phyloP scores from a whole-genome alignment of 1,140 invertebrate genomes.

The Drosophila kurseongensis region DNA sequence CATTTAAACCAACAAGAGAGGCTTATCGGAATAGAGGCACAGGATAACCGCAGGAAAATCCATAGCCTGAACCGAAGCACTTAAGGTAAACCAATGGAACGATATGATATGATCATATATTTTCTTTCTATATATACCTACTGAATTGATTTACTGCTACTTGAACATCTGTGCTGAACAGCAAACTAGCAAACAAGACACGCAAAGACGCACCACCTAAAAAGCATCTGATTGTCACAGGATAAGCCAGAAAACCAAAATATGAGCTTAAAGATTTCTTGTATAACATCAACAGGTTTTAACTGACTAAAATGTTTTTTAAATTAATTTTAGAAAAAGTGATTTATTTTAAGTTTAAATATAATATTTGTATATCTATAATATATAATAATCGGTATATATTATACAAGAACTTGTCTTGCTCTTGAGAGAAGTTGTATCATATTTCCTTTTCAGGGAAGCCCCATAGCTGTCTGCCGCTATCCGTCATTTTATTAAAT shows the following conservation, averaged over 20 bases:
- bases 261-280: background rate
- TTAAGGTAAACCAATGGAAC: conserved; percentile 9
- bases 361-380: background rate
- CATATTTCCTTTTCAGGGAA: background rate
- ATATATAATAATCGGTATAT: background rate
- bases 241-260: background rate
- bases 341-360: background rate
- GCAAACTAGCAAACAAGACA: conserved; percentile 35
- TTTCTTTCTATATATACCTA: conserved; percentile 8
- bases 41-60: background rate
- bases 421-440: background rate
- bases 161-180: conserved; percentile 48
- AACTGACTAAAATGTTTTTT: too few relatives aligned
- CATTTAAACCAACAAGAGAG: conserved; percentile 8
- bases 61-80: conserved; percentile 5
- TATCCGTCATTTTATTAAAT: conserved; percentile 21
- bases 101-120: conserved; percentile 14
- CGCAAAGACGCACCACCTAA: conserved; percentile 49
- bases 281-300: too few relatives aligned
- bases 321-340: too few relatives aligned
- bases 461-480: background rate
- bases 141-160: conserved; percentile 53
- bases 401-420: background rate
- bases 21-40: background rate
- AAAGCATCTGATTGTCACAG: background rate